phyloP scores from a whole-genome alignment of 2,113 vertebrate genomes.

The Trachemys scripta region DNA sequence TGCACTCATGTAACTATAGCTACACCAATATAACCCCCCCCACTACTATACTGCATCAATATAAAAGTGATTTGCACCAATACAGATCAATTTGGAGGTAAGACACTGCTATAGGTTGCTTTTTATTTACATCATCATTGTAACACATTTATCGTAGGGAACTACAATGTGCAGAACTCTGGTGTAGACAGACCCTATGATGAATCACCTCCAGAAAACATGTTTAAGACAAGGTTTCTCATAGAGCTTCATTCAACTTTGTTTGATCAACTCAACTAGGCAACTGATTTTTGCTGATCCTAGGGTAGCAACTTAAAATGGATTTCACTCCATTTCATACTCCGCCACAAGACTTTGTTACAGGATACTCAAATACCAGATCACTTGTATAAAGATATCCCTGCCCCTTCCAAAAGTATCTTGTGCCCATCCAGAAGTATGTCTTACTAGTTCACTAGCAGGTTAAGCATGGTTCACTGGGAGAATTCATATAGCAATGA shows the following conservation, averaged over 20 bases:
- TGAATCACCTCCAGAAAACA: not conserved
- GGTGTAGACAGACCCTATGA: not conserved
- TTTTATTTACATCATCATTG: not conserved
- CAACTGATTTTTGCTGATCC: not conserved
- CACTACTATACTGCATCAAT: not conserved
- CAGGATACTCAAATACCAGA: not conserved
- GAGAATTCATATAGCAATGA: not conserved
- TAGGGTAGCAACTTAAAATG: not conserved
- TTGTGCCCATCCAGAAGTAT: not conserved
- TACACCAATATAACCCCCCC: not conserved
- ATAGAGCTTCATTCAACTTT: not conserved
- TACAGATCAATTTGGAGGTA: not conserved
- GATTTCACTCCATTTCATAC: not conserved
- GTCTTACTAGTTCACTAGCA: not conserved
- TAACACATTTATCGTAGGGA: not conserved
- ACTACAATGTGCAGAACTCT: not conserved
- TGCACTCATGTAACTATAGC: not conserved
- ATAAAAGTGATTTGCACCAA: not conserved
- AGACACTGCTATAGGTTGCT: not conserved
- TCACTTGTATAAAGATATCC: not conserved
- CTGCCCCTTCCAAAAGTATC: not conserved
- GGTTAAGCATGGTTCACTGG: not conserved
- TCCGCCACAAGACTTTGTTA: not conserved
- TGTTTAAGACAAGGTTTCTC: not conserved
- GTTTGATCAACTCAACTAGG: not conserved